Conservation (phyloP, 2,113 vertebrate species). For the Macquaria ambigua region DNA sequence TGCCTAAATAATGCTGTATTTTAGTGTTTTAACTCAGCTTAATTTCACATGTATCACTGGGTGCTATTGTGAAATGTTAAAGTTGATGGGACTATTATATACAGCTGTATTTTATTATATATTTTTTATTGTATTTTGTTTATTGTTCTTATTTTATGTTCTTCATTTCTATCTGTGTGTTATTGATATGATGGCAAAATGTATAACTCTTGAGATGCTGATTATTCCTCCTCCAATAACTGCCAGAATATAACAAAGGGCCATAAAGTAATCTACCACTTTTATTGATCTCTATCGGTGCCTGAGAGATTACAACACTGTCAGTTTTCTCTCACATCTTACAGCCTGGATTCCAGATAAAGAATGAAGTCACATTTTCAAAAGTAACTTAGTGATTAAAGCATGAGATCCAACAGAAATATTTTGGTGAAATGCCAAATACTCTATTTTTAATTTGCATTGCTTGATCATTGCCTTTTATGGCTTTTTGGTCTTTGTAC, state of each 20-base stretch:
- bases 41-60: too few relatives aligned
- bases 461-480: neutral
- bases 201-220: too few relatives aligned
- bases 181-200: too few relatives aligned
- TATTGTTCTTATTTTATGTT: too few relatives aligned
- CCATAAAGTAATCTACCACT: neutral
- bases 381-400: neutral
- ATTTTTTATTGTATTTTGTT: too few relatives aligned
- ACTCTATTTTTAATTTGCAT: neutral
- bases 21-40: too few relatives aligned
- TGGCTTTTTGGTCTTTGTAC: neutral
- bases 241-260: neutral
- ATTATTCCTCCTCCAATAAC: neutral
- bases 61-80: too few relatives aligned
- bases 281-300: neutral
- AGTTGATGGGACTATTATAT: too few relatives aligned
- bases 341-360: neutral
- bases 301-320: neutral
- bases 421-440: neutral
- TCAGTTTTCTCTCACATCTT: neutral
- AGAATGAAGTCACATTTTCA: neutral
- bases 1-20: too few relatives aligned
- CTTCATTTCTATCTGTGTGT: too few relatives aligned
- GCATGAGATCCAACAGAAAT: neutral
- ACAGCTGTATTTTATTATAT: too few relatives aligned